Evolutionary conservation across 1,140 invertebrate species (phyloP), one percentile per base, ranked within the genome.

Genomic region (Drosophila carrolli): DNA sequence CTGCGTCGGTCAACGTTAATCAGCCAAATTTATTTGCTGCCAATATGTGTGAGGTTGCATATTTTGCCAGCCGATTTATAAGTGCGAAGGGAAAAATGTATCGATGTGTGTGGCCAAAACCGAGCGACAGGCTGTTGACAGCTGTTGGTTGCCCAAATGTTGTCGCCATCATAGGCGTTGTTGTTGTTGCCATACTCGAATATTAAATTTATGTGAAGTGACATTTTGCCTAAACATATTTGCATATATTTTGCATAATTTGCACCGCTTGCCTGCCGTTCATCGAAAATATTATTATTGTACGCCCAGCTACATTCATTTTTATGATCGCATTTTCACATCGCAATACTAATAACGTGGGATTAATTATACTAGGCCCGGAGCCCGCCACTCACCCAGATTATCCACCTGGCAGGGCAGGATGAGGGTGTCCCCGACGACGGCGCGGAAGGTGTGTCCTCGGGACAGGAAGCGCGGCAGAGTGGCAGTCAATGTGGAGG

Each of bases 321-420:
- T 66, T 74, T 41, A 47, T 82, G 62, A 74, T 72, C 81, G 54
- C 74, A 83, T 83, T 82, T 84, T 65, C 56, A 55, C 75, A 83
- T 83, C 63, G 63, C 50, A 78, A 78, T 71, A 58, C 62, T 77
- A 85, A 81, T 78, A 55, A 63, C 43, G 60, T 27, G 13, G 63
- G 54, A 86, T 86, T 86, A 85, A 85, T 85, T 85, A 85, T 84
- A 57, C 66, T 44, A 23, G 46, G 41, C 60, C 50, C 50, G 16
- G 9, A 10, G 16, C 14, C 14, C 16, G 46, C 38, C 53, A 75
- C 94, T 95, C 92, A 96, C 96, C 96, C 71, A 96, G 93, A 92
- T 96, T 95, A 73, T 96, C 95, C 13, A 96, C 95, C 93, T 96
- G 95, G 80, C 96, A 96, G 10, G 96, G 96, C 68, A 96, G 92